Evolutionary conservation across 2,113 vertebrate species (phyloP).

Genomic region (Spheniscus mendiculus): DNA sequence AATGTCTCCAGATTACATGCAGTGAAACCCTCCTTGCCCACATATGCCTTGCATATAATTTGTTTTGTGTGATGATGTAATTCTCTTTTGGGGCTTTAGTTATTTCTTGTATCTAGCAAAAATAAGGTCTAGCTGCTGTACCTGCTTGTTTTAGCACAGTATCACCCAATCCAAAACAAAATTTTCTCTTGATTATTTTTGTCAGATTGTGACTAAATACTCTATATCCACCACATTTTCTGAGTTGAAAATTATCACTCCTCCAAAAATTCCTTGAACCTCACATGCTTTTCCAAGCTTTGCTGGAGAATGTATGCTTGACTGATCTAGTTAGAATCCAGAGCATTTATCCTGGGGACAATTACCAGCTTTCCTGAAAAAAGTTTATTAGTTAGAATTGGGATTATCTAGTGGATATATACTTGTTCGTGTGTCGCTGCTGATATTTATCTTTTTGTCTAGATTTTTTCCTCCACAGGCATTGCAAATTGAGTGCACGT

Average conservation of each 20-base stretch:
- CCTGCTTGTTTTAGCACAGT: not conserved
- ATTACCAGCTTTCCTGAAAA: not conserved
- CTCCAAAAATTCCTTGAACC: not conserved
- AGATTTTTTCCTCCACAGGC: not conserved
- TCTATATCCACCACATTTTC: not conserved
- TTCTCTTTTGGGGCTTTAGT: not conserved
- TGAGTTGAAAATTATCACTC: not conserved
- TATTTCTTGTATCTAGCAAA: not conserved
- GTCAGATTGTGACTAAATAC: not conserved
- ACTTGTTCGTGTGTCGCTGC: not conserved
- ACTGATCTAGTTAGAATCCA: not conserved
- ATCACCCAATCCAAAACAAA: not conserved
- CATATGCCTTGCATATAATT: not conserved
- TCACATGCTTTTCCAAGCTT: not conserved
- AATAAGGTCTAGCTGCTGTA: not conserved
- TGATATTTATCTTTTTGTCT: not conserved
- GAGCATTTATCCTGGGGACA: not conserved
- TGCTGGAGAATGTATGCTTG: not conserved
- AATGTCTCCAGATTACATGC: not conserved
- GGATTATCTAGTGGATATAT: not conserved
- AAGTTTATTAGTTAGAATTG: not conserved
- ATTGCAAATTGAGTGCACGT: not conserved
- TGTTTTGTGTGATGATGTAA: not conserved
- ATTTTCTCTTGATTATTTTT: not conserved
- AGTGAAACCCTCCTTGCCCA: not conserved